Evolutionary conservation across 2,113 vertebrate genomes (phyloP), one percentile per base, ranked within the genome.

Genomic region (Nannospalax galili): DNA sequence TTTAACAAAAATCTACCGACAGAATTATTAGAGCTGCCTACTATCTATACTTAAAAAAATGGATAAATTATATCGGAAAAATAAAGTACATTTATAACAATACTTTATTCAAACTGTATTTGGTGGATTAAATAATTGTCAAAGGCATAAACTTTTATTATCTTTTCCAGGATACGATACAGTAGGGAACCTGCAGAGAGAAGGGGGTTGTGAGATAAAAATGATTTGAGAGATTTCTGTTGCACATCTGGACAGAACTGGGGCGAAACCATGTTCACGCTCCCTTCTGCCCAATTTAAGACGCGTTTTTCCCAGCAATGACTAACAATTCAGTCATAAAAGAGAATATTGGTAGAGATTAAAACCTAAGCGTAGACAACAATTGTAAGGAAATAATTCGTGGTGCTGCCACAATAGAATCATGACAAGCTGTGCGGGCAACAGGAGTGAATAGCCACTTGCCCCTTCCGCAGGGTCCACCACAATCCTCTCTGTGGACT

Each of bases 1-100:
- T 94, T 85, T 73, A 69, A 35, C 11, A 75, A 92, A 81, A 95
- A 35, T 93, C 52, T 75, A 90, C n/a, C 17, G 48, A 80, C 2
- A 37, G 37, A 58, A 48, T 48, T 56, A 32, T 35, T 17, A 73
- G 67, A 80, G 48, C 32, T 62, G 15, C 26, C 7, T 81, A 80
- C 26, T 73, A 73, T 79, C n/a, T 67, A 84, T 79, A 90, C 32
- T 67, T 58, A 65, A n/a, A 65, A 26, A 62, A n/a, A 17, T 37
- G 84, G 65, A 26, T 88, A 81, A 74, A 74, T 88, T 58, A 30
- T 19, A 70, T 70, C 19, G 84, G 65, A 75, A 92, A 92, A 91
- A n/a, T n/a, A 58, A 58, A 58, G 16, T 11, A 7, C 69, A 92
- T 87, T 45, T 91, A 28, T 64, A 79, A 82, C 58, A 94, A 65